These are phyloP conservation scores for Syngnathoides biaculeatus DNA, from an alignment of 2,113 vertebrate genomes.

Conservation along the genomic window DNA sequence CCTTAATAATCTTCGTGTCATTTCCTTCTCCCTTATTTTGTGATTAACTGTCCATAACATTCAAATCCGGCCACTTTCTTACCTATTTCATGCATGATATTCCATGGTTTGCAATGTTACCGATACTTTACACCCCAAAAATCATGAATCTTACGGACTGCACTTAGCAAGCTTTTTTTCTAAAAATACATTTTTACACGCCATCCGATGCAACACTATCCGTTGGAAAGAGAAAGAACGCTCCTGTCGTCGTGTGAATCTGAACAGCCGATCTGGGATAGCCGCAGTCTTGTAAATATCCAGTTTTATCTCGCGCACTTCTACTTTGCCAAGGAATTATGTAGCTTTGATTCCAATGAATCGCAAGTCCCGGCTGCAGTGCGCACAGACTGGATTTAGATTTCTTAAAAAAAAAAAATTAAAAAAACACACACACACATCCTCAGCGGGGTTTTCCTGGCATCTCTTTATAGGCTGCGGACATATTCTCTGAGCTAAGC, in stretches of 20 bases:
- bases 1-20: too few species aligned
- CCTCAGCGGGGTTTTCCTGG: slow-evolving; percentile 13
- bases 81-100: background rate
- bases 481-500: slow-evolving; percentile 35
- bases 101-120: background rate
- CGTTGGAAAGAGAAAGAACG: background rate
- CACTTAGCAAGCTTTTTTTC: background rate
- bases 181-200: too few species aligned
- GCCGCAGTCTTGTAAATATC: slow-evolving; percentile 36
- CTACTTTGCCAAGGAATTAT: slow-evolving; percentile 44
- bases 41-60: background rate
- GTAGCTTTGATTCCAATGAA: slow-evolving; percentile 31
- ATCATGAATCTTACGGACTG: too few species aligned
- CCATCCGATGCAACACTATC: background rate
- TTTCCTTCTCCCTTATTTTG: too few species aligned
- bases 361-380: slow-evolving; percentile 31
- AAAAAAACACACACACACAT: slow-evolving; percentile 5
- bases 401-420: slow-evolving; percentile 33
- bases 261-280: slow-evolving; percentile 7
- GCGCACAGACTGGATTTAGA: slow-evolving; percentile 27
- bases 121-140: too few species aligned
- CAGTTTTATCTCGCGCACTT: slow-evolving; percentile 46
- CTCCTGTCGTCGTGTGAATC: background rate
- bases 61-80: background rate
- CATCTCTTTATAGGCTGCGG: slow-evolving; percentile 36